Conservation (phyloP, 2,888 invertebrate genomes). For the Lepidochitona cinerea region DNA sequence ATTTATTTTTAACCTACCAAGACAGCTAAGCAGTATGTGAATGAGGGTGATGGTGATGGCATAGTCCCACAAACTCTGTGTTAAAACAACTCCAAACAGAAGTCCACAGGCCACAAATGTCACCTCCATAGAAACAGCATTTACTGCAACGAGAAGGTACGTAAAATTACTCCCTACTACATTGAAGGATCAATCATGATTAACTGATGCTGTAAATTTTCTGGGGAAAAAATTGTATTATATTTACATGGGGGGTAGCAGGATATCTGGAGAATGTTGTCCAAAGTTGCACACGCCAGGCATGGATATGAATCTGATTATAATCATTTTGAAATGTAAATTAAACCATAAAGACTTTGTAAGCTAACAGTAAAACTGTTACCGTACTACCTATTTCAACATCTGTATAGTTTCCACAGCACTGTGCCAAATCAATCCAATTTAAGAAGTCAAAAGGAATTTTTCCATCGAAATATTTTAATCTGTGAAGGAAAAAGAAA, state of each 20-base stretch:
- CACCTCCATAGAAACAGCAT: constrained; percentile 40
- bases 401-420: constrained; percentile 31
- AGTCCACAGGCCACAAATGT: constrained; percentile 34
- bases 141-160: constrained; percentile 35
- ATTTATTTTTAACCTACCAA: no score
- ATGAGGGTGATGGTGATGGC: constrained; percentile 35
- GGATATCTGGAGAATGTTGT: no score
- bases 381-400: neutral
- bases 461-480: constrained; percentile 41
- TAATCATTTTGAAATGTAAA: no score
- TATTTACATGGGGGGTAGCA: no score
- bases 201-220: no score
- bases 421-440: constrained; percentile 38
- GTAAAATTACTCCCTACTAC: no score
- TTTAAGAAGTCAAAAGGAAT: constrained; percentile 44
- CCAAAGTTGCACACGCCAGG: no score
- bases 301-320: no score
- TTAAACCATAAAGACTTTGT: neutral
- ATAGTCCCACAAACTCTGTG: constrained; percentile 44
- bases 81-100: constrained; percentile 30
- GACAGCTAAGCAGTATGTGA: constrained; percentile 35
- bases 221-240: no score
- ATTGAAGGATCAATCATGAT: no score
- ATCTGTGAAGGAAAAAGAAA: no score
- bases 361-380: neutral